Base-by-base conservation (phyloP, 92 coral and sea anemone species). In the Diadumene lineata region DNA sequence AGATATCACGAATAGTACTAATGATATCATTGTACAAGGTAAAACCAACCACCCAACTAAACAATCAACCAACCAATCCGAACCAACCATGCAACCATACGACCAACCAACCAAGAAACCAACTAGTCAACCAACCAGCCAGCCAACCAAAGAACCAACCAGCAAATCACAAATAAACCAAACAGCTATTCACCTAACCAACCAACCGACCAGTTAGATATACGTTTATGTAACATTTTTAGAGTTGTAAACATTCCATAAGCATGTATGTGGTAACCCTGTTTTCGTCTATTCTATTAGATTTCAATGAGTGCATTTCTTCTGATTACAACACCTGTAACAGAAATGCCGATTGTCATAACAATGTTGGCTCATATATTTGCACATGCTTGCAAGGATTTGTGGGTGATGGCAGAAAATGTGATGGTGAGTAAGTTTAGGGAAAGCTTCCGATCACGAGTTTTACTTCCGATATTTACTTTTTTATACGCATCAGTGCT, bases 311-410 rank as follows among this genome's bases (percentile, higher is more conserved):
- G 51, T 85, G 83, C 19, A 61, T 19, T 13, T 38, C 48, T 6
- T 38, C 83, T 18, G 64, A 85, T 15, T 56, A 69, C 34, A 69
- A 85, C 46, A 9, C 51, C 0, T 85, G 90, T 34, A 82, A 71
- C 75, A 33, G 23, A 43, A 69, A 76, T 34, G 90, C 90, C 25
- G 74, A 32, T 19, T 85, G 90, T 60, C 48, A 46, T 61, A 85
- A 85, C 68, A 85, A 75, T 34, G 32, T 46, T 11, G 90, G 85
- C 50, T 80, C 90, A 23, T 85, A 34, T 34, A 74, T 63, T 34
- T 85, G 90, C 29, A 62, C 80, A 0, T 85, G 90, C 51, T 0
- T 17, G 23, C 34, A 57, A 19, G 83, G 90, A 3, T 81, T 74
- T 58, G 28, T 76, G 19, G 90, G 90, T 0, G 43, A 81, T 66